These are phyloP conservation scores for Sphaeridia pumilis DNA, from an alignment of 2,888 invertebrate species.

Conservation along the genomic window DNA sequence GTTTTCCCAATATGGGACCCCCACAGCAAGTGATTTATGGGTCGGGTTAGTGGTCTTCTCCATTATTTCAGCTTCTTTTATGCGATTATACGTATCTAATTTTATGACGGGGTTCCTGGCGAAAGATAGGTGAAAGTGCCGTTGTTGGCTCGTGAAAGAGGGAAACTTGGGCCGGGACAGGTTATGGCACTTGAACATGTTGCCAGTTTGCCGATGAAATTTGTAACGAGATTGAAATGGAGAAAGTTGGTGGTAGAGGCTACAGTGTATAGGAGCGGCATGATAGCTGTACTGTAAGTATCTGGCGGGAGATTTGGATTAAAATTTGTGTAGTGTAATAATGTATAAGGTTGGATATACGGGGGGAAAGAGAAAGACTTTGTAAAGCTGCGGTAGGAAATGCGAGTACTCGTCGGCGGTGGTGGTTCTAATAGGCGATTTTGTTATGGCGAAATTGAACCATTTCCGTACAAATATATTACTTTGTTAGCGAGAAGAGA, in stretches of 20 bases:
- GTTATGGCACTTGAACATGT: neutral
- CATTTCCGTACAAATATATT: neutral
- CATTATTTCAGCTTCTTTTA: constrained; percentile 23
- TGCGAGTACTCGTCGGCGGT: no score
- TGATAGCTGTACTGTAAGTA: no score
- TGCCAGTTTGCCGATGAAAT: neutral
- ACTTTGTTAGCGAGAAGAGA: neutral
- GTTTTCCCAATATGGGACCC: constrained; percentile 21
- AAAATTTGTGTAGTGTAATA: constrained; percentile 4
- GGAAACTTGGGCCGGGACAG: neutral
- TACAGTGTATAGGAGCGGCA: no score
- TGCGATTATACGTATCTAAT: constrained; percentile 26
- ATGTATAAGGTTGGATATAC: no score
- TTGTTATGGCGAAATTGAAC: neutral
- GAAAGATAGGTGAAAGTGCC: neutral
- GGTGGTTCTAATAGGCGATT: neutral
- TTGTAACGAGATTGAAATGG: neutral
- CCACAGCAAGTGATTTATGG: constrained; percentile 22
- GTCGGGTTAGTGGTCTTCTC: constrained; percentile 21
- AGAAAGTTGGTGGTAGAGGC: neutral
- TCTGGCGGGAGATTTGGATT: neutral
- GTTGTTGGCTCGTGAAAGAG: neutral
- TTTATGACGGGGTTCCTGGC: constrained; percentile 22
- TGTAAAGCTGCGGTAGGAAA: no score
- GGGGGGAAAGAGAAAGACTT: no score